Evolutionary conservation across 2,113 vertebrate genomes (phyloP).

Genomic region (Otis tarda): DNA sequence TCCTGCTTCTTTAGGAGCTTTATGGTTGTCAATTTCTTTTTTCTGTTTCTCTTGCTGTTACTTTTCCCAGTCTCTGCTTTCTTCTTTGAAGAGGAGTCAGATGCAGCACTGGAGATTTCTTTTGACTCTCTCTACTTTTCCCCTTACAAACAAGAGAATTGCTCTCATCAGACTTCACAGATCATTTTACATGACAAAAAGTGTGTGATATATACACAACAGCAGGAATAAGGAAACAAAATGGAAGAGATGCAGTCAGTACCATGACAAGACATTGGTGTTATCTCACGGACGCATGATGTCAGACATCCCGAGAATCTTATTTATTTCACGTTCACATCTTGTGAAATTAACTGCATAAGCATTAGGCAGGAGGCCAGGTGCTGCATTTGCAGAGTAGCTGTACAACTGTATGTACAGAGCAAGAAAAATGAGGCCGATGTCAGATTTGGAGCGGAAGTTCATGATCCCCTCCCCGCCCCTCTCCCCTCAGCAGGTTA

Average conservation of each 20-base stretch:
- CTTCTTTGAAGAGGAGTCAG: background rate
- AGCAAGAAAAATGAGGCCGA: background rate
- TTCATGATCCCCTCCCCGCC: accelerated
- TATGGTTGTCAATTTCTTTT: background rate
- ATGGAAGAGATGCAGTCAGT: background rate
- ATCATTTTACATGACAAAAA: background rate
- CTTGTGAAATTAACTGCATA: background rate
- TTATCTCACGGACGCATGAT: background rate
- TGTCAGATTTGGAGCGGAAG: background rate
- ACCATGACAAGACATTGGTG: background rate
- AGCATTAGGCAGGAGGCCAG: background rate
- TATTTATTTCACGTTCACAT: background rate
- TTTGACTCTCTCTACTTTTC: background rate
- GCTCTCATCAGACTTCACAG: background rate
- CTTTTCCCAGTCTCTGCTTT: background rate
- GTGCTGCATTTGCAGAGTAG: background rate
- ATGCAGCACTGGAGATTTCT: background rate
- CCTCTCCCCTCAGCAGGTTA: background rate
- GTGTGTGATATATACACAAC: background rate
- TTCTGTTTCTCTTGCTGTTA: background rate
- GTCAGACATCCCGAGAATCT: background rate
- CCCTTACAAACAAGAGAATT: background rate
- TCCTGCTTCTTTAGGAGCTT: background rate
- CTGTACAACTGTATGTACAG: background rate
- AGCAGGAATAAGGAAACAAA: background rate